Conservation (phyloP, 2,113 vertebrate species). For the Eulemur macaco region DNA sequence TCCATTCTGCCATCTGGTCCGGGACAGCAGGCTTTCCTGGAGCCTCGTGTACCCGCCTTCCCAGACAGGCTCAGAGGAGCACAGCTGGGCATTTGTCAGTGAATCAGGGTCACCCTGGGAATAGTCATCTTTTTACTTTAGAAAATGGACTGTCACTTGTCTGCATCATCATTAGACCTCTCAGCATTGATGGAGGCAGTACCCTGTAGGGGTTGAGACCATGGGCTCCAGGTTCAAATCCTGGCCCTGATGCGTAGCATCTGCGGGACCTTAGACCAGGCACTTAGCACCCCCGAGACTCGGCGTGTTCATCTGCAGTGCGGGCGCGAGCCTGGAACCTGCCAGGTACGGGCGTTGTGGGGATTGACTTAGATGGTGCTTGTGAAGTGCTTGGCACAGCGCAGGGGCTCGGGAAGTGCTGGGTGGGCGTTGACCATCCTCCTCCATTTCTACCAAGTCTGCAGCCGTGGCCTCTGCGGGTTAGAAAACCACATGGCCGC, state of each 20-base stretch:
- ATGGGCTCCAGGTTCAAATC: background rate
- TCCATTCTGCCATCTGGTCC: background rate
- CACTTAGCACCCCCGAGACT: background rate
- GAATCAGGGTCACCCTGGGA: background rate
- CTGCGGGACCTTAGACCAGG: background rate
- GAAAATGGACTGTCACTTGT: background rate
- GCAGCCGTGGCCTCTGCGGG: background rate
- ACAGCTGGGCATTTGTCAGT: background rate
- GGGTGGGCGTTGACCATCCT: background rate
- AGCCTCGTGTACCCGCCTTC: background rate
- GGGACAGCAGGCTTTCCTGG: background rate
- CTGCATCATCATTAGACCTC: background rate
- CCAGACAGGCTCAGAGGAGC: background rate
- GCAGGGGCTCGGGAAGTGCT: background rate
- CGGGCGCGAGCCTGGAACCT: background rate
- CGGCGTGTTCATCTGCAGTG: no score
- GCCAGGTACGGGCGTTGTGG: background rate
- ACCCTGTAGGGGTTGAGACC: background rate
- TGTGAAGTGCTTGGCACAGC: background rate
- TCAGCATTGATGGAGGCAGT: no score
- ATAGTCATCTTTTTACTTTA: background rate
- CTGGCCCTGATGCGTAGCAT: background rate
- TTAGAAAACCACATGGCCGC: background rate
- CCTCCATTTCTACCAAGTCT: background rate
- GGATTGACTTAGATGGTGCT: no score